Percentiles rank a stretch among this genome's conserved stretches.
phyloP scores from a whole-genome alignment of 2,113 vertebrate genomes.

The Cyphomyrus discorhynchus region DNA sequence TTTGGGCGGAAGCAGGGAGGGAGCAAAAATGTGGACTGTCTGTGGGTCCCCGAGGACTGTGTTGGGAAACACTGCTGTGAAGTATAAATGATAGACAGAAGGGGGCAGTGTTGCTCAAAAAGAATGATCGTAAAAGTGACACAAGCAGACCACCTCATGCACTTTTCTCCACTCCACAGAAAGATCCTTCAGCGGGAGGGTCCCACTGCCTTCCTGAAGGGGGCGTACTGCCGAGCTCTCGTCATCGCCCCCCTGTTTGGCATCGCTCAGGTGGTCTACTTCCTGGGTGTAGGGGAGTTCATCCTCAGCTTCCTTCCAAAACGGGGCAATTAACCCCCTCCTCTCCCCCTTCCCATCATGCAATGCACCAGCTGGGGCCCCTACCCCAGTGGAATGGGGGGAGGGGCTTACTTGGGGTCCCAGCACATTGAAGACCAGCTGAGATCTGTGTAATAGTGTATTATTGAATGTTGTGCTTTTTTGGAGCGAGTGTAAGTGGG shows the following conservation, averaged over 20 bases:
- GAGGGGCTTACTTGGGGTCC: slow-evolving; percentile 23
- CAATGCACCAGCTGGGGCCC: slow-evolving; percentile 40
- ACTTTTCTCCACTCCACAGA: slow-evolving; percentile 52
- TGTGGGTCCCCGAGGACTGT: background rate
- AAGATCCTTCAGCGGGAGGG: slow-evolving; percentile 88
- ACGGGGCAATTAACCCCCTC: slow-evolving; percentile 56
- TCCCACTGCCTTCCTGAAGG: slow-evolving; percentile 88
- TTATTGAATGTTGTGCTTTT: slow-evolving; percentile 50
- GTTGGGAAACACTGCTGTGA: background rate
- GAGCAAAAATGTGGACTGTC: background rate
- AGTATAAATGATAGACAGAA: background rate
- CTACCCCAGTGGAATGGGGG: slow-evolving; percentile 30
- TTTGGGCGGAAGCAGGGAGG: background rate
- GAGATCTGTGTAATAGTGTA: slow-evolving; percentile 18
- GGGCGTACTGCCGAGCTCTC: slow-evolving; percentile 94
- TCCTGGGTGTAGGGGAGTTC: slow-evolving; percentile 87
- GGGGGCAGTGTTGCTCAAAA: background rate
- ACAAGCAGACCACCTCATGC: background rate
- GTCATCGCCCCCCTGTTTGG: slow-evolving; percentile 95
- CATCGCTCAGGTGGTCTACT: slow-evolving; percentile 95
- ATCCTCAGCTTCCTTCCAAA: slow-evolving; percentile 76
- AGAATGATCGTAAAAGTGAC: background rate
- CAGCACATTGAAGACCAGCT: slow-evolving; percentile 25
- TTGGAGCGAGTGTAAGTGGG: slow-evolving; percentile 29
- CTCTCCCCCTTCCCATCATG: slow-evolving; percentile 42